Evolutionary conservation across 2,113 vertebrate genomes (phyloP), one percentile per base, ranked within the genome.

Genomic region (Polypterus bichir): DNA sequence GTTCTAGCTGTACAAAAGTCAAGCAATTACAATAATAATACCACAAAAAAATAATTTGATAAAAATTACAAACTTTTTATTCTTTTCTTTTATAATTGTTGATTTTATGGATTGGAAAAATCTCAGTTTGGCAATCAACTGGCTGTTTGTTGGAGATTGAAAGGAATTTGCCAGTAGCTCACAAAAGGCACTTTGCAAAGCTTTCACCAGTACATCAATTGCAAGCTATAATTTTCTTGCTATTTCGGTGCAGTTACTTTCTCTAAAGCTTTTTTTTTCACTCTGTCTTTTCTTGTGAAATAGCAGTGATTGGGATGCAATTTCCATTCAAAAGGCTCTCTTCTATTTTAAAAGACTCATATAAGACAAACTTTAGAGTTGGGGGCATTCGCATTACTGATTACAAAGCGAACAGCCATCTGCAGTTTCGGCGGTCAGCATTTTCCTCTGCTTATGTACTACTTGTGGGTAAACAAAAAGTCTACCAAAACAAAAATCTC

Each of bases 231-330:
- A 84, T 86, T 87, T 79, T 76, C 74, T 79, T 84, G 74, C 77
- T 81, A 82, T 83, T 84, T 86, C 77, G 81, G 74, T 74, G 71
- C 78, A 83, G 83, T 88, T 86, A 86, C 80, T 77, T 84, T 82
- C 79, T 78, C 27, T 27, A 27, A 27, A 27, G 27, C n/a, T 6
- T 45, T 9, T 27, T 27, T 44, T 51, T 80, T 79, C 70, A 71
- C 76, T 77, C 78, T 85, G 78, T 85, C 85, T 81, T 79, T 76
- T 76, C 77, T 75, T 79, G 69, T 80, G 74, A 85, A 86, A 83
- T 71, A 71, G 74, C 77, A 80, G 77, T 84, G 80, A 87, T 85
- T 86, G 80, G 79, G 80, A 71, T 80, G 76, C 81, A 83, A 75
- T 83, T 62, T 86, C 79, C 77, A 73, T 76, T 83, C 79, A 76